phyloP scores from a whole-genome alignment of 2,888 invertebrate genomes.

The Mayetiola destructor region DNA sequence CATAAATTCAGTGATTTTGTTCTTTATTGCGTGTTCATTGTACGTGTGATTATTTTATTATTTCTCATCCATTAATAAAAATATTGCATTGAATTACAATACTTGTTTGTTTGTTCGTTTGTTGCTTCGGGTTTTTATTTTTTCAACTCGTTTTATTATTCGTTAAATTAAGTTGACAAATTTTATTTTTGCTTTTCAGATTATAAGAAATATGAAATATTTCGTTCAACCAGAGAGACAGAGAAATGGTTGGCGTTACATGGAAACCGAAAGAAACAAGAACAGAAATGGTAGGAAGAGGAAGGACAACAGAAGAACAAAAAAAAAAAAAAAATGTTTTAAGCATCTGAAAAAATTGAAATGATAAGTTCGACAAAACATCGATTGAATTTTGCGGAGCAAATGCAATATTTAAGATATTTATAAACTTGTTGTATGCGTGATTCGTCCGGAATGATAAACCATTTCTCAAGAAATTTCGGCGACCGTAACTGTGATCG shows the following conservation, averaged over 20 bases:
- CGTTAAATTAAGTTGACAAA: slow-evolving; percentile 12
- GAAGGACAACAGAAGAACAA: too few relatives aligned
- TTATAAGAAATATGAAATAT: not conserved
- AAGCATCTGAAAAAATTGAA: not conserved
- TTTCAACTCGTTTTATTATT: too few relatives aligned
- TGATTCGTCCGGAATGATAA: not conserved
- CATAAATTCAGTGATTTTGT: not conserved
- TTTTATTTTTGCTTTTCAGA: not conserved
- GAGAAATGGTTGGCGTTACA: too few relatives aligned
- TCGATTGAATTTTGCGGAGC: not conserved
- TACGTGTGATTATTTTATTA: not conserved
- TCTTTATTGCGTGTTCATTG: not conserved
- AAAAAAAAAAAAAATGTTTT: not conserved
- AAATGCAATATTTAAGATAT: not conserved
- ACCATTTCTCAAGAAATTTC: slow-evolving; percentile 5
- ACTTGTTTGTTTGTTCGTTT: too few relatives aligned
- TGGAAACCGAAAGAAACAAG: too few relatives aligned
- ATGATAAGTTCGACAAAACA: not conserved
- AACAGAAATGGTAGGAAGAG: too few relatives aligned
- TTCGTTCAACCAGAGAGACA: not conserved
- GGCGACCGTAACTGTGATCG: not conserved
- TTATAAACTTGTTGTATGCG: slow-evolving; percentile 7
- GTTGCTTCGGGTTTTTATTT: too few relatives aligned
- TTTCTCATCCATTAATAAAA: slow-evolving; percentile 1
- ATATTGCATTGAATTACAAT: slow-evolving; percentile 2